Conservation (phyloP, 2,888 invertebrate genomes). For the Epinotia demarniana region DNA sequence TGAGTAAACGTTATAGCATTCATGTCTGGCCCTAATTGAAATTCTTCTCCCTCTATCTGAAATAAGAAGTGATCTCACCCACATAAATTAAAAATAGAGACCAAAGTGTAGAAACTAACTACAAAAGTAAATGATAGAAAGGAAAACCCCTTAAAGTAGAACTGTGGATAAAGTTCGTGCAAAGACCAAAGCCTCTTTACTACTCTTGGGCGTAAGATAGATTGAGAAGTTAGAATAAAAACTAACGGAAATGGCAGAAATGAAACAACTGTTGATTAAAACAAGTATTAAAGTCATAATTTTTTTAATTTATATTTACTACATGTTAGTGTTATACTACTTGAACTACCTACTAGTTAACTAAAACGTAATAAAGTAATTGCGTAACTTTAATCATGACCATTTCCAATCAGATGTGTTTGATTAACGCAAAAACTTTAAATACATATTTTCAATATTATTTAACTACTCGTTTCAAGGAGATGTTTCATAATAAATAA, state of each 20-base stretch:
- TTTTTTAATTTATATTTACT: slow-evolving; percentile 64
- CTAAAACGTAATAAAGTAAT: slow-evolving; percentile 58
- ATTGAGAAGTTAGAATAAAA: slow-evolving; percentile 53
- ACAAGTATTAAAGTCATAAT: slow-evolving; percentile 66
- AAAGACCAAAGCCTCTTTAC: slow-evolving; percentile 84
- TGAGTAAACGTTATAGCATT: slow-evolving; percentile 81
- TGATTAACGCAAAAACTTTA: slow-evolving; percentile 56
- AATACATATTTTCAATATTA: slow-evolving; percentile 46
- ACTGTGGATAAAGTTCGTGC: slow-evolving; percentile 62
- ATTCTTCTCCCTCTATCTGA: slow-evolving; percentile 84
- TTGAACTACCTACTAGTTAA: slow-evolving; percentile 55
- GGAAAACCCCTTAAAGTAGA: slow-evolving; percentile 21
- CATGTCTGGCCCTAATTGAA: slow-evolving; percentile 81
- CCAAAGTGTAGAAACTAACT: slow-evolving; percentile 51
- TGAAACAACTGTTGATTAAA: slow-evolving; percentile 62
- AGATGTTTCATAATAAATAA: slow-evolving; percentile 53
- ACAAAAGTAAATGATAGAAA: slow-evolving; percentile 42
- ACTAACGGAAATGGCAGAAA: slow-evolving; percentile 54
- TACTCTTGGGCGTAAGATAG: slow-evolving; percentile 66
- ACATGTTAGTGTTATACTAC: slow-evolving; percentile 64
- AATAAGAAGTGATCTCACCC: slow-evolving; percentile 84
- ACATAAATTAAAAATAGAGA: slow-evolving; percentile 74
- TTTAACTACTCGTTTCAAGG: slow-evolving; percentile 62
- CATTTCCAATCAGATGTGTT: slow-evolving; percentile 12
- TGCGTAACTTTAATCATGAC: slow-evolving; percentile 48